These are phyloP conservation scores for Homalodisca vitripennis DNA, from an alignment of 1,140 invertebrate species.

Conservation along the genomic window DNA sequence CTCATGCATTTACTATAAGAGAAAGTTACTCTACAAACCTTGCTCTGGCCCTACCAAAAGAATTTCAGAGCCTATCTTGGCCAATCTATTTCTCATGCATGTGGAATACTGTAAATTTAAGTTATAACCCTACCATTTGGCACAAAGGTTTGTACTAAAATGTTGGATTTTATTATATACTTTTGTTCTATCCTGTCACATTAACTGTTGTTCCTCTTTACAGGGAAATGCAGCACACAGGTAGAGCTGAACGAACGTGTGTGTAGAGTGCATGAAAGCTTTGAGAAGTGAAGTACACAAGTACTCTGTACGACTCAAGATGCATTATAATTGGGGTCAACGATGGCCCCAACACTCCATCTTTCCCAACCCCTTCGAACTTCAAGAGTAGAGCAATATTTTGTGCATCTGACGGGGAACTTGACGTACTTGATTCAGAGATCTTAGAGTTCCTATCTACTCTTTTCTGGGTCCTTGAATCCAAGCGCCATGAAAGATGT, in stretches of 20 bases:
- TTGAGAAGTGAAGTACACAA: conserved; percentile 88
- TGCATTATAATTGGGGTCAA: conserved; percentile 83
- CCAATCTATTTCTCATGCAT: no score
- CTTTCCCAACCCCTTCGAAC: conserved; percentile 71
- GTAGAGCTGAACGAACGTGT: conserved; percentile 85
- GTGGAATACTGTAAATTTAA: no score
- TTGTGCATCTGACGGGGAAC: conserved; percentile 62
- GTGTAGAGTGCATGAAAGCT: conserved; percentile 81
- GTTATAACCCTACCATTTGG: no score
- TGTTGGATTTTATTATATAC: no score
- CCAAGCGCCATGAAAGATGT: conserved; percentile 78
- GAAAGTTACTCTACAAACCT: no score
- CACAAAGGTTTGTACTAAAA: no score
- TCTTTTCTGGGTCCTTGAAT: conserved; percentile 90
- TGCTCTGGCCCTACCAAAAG: no score
- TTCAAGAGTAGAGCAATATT: conserved; percentile 82
- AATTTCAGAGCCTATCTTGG: no score
- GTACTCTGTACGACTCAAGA: conserved; percentile 88
- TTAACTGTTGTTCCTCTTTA: no score
- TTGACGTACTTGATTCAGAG: conserved; percentile 70
- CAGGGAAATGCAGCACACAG: conserved; percentile 76
- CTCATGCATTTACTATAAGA: no score
- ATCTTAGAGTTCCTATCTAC: conserved; percentile 77
- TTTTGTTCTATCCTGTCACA: no score
- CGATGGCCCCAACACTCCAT: conserved; percentile 44